Base-by-base conservation (phyloP, 2,888 invertebrate genomes). In the Apantesis nais region DNA sequence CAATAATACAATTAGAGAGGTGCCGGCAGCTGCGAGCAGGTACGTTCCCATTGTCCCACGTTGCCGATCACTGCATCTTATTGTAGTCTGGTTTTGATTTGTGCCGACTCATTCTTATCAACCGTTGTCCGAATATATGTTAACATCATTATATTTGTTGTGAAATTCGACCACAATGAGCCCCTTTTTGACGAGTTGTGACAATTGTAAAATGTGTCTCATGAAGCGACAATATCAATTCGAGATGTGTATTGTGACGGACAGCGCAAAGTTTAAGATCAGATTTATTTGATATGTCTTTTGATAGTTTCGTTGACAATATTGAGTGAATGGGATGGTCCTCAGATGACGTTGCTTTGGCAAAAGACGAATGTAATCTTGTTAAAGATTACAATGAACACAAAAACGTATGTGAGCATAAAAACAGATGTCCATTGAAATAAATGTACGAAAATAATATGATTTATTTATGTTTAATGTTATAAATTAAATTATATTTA, bases 21-120 rank as follows among this genome's bases (percentile, higher is more conserved):
- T 72, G 74, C 71, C 80, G 60, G 78, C 86, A 86, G 86, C 85
- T 86, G 88, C 74, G 72, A 11, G 76, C 87, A 88, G 88, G 87
- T 87, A 86, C 48, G 58, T 68, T 41, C 39, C 69, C 66, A 77
- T 76, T 66, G 71, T 71, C 60, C n/a, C 11, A 39, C 58, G 16
- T 37, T 25, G 34, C 64, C 61, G 48, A 61, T 0, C 55, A 70
- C 72, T 73, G 60, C 52, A 31, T 37, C 52, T 71, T 34, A 65
- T 75, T 72, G 80, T 78, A 80, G 70, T 74, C 79, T 65, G 22
- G 61, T 70, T 64, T 78, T 73, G 63, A 72, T 63, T 72, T 69
- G 9, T 80, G 88, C 77, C 73, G 84, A 84, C 75, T 86, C 88
- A 88, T 79, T 63, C 70, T 25, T 39, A 52, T 29, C 34, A 41